Percentiles rank a stretch among this genome's conserved stretches.
These are phyloP conservation scores for Artibeus lituratus DNA, from an alignment of 2,797 vertebrate species.

Conservation along the genomic window DNA sequence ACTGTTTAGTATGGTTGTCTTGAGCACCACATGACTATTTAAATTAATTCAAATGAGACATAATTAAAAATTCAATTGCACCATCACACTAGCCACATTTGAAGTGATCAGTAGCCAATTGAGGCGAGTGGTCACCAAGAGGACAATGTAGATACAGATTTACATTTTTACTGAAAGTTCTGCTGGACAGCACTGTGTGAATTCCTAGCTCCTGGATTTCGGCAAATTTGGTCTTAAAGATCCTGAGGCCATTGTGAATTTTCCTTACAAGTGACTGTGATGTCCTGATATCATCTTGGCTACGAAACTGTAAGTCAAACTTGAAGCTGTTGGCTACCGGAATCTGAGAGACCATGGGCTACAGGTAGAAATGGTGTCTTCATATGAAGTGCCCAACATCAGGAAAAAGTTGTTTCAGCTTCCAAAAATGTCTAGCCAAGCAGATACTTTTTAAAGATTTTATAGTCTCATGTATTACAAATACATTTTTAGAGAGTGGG, in stretches of 20 bases:
- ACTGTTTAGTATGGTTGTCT: not conserved
- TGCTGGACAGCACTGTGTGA: not conserved
- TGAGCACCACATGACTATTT: not conserved
- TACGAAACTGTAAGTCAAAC: not conserved
- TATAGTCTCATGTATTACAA: not conserved
- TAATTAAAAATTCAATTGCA: not conserved
- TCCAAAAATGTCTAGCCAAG: not conserved
- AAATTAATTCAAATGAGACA: conserved; percentile 23
- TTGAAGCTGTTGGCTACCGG: not conserved
- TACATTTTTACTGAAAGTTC: not conserved
- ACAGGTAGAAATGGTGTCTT: not conserved
- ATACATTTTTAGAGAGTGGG: not conserved
- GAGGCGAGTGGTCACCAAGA: not conserved
- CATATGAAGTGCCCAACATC: not conserved
- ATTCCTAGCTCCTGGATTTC: not conserved
- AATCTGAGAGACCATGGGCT: not conserved
- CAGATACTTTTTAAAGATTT: conserved; percentile 18
- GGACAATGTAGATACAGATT: not conserved
- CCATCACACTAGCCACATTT: not conserved
- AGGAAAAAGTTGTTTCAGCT: not conserved
- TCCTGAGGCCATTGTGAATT: not conserved
- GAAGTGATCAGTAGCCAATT: not conserved
- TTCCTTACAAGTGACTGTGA: not conserved
- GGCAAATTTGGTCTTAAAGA: not conserved
- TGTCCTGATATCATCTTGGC: not conserved